Evolutionary conservation across 2,888 invertebrate genomes (phyloP), one percentile per base, ranked within the genome.

Genomic region (Hirtodrosophila confusa): DNA sequence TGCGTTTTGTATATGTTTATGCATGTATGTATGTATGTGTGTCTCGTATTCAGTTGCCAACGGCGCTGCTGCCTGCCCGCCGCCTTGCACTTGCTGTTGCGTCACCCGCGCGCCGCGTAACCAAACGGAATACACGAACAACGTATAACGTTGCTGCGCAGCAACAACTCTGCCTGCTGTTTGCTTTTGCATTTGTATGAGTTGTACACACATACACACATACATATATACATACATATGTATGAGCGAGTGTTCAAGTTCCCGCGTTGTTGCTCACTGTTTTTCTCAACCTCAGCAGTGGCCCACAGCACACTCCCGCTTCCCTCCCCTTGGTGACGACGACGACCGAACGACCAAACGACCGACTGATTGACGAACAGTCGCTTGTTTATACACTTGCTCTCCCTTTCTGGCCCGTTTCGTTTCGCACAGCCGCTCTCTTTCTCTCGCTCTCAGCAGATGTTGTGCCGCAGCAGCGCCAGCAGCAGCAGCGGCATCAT

Each of bases 21-120:
- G 2, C 17, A 17, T 27, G 27, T 27, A 27, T 27, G 17, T 47
- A 4, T 43, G 27, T 62, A 35, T 69, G 50, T 73, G 47, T 68
- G 41, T 35, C 47, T 48, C 58, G 71, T 66, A 65, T 68, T 83
- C 78, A 77, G 86, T 86, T 82, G 82, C 80, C 84, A 82, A 82
- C 82, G 77, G 77, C 72, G 71, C 80, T 75, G 27, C 27, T 27
- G 83, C 74, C 62, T 53, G 61, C 51, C 51, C 50, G 58, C 78
- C 64, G 63, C 66, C 82, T 71, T 86, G 85, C 83, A 83, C 83
- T 83, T 83, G 86, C 85, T 86, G 86, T 84, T 82, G 82, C 86
- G 82, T 82, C 82, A 82, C 86, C 82, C 82, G 80, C 80, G 62
- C 80, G 62, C 67, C 58, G 54, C 58, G 45, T 60, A 49, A 70